Evolutionary conservation across 2,888 invertebrate genomes (phyloP), one percentile per base, ranked within the genome.

Genomic region (Phalangium opilio): DNA sequence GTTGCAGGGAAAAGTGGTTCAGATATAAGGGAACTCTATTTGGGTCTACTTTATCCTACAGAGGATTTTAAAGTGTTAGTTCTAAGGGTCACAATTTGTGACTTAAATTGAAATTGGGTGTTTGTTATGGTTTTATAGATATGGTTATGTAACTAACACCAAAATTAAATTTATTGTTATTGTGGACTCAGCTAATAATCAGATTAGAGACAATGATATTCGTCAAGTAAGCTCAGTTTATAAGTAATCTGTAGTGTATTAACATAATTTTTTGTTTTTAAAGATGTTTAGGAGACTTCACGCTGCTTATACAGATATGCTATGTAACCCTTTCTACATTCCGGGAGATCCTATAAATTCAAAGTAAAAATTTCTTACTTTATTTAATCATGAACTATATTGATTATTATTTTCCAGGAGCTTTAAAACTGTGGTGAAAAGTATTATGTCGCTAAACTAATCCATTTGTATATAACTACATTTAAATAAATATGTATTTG

Each of bases 81-180:
- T 33, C 11, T 8, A n/a, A n/a, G n/a, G n/a, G n/a, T n/a, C n/a
- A n/a, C n/a, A n/a, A n/a, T n/a, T n/a, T n/a, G n/a, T n/a, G n/a
- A n/a, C n/a, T n/a, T n/a, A n/a, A n/a, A n/a, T n/a, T n/a, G 43
- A 27, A 19, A 17, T 19, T 14, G 14, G n/a, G 42, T 48, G 20
- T 34, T 39, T 11, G 36, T 38, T 45, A 50, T 51, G 46, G 33
- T 12, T 32, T 8, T 43, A 4, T 53, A 68, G 68, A 43, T 69
- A 69, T 70, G 95, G 95, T 1, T 95, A 91, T 68, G 87, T 91
- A 8, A 93, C 93, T n/a, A 95, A 93, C 63, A 93, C 93, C 0
- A 84, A 83, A 70, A 82, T 93, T 8, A 95, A 95, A 67, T 81
- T 95, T 63, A 81, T 95, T 7, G 79, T 95, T 49, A 83, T 93